Evolutionary conservation across 2,113 vertebrate species (phyloP), one percentile per base, ranked within the genome.

Genomic region (Brachyistius frenatus): DNA sequence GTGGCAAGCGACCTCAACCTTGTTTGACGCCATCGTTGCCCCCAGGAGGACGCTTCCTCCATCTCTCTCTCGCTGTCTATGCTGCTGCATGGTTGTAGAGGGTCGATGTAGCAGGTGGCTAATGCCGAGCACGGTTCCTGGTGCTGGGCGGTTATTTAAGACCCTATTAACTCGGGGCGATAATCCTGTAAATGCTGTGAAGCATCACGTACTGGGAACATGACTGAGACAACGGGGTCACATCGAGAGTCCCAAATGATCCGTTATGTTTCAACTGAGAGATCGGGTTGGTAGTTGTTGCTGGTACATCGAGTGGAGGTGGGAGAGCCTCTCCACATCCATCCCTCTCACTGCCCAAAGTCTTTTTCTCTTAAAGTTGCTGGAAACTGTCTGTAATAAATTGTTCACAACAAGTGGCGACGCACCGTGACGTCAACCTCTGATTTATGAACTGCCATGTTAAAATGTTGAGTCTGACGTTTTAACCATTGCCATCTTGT

Each of bases 21-120:
- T 37, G 75, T 93, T 88, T 81, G 86, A 91, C 47, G 75, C 85
- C 70, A 68, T 66, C 56, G 70, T 73, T 61, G n/a, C 35, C 80
- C 75, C 69, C 76, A 53, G 55, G 39, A 39, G 54, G 55, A 80
- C 62, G 52, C 15, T 78, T 86, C 72, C 84, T 67, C 65, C 60
- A 50, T 36, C 4, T 6, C n/a, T 44, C 9, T 61, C 49, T 7
- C 15, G 1, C 16, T 15, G 14, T 50, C 14, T 15, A 2, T 41
- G 32, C 41, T 41, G 53, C 53, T 73, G 13, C 47, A 32, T 35
- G 57, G 60, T 3, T 73, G 49, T 41, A 44, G 70, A 63, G 46
- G 62, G 41, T 30, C 3, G 9, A 46, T 15, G 47, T 41, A 73
- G 90, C 91, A 93, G 93, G 91, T 93, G 92, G 92, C 47, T 87